Percentiles rank a stretch among this genome's conserved stretches.
phyloP scores from a whole-genome alignment of 30 jellyfish, hydroid and myxozoan genomes.

The Hydractinia echinata region DNA sequence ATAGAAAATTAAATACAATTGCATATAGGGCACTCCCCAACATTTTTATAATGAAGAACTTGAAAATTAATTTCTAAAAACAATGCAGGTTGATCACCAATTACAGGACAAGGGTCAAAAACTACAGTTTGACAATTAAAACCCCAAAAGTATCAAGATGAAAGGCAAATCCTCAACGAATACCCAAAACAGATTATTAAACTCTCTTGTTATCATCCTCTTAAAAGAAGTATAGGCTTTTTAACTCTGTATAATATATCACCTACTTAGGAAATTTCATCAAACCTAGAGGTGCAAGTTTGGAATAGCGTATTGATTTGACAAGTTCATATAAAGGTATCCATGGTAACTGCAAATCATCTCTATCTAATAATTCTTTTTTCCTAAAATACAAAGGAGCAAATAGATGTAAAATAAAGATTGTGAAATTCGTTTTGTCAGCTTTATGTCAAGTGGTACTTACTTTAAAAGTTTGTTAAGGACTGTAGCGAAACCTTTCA shows the following conservation, averaged over 20 bases:
- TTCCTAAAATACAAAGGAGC: conserved; percentile 36
- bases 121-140: background rate
- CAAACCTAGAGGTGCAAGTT: conserved; percentile 62
- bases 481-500: conserved; percentile 73
- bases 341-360: conserved; percentile 80
- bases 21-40: background rate
- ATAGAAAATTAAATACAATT: background rate
- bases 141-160: no score
- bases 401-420: no score
- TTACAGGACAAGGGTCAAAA: background rate
- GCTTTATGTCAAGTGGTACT: background rate
- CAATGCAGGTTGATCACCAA: background rate
- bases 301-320: conserved; percentile 52
- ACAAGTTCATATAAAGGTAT: conserved; percentile 69
- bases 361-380: conserved; percentile 61
- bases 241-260: background rate
- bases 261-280: conserved; percentile 71
- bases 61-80: background rate
- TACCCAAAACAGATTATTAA: background rate
- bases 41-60: background rate
- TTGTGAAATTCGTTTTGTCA: no score
- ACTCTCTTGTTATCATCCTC: no score
- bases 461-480: conserved; percentile 68
- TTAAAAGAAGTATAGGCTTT: no score
- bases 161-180: background rate